A percentile compares a stretch with the other conserved stretches of the same genome.
Evolutionary conservation across 2,888 invertebrate genomes (phyloP).

Genomic region (Platypus cylindrus): DNA sequence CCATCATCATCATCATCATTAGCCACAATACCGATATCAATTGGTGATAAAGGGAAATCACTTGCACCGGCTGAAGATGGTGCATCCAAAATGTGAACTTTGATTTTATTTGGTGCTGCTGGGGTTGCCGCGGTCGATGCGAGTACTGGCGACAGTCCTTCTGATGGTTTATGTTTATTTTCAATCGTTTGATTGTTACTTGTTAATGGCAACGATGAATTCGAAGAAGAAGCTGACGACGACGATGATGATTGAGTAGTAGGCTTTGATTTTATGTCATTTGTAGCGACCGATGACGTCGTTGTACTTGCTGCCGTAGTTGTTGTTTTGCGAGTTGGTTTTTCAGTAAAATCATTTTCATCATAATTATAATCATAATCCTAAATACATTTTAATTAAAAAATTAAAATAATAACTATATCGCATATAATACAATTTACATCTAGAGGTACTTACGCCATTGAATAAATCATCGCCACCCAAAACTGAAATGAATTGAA

Average conservation of each 20-base stretch:
- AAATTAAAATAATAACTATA: slow-evolving; percentile 1
- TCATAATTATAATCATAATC: slow-evolving; percentile 61
- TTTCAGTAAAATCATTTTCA: slow-evolving; percentile 58
- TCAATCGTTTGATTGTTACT: no score
- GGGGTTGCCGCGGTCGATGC: slow-evolving; percentile 6
- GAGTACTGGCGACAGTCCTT: not conserved
- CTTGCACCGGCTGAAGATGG: slow-evolving; percentile 10
- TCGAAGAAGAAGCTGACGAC: not conserved
- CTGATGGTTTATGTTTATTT: not conserved
- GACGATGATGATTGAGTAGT: slow-evolving; percentile 1
- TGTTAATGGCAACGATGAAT: not conserved
- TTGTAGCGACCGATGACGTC: no score
- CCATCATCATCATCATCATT: slow-evolving; percentile 9
- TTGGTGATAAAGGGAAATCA: slow-evolving; percentile 2
- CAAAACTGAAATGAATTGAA: slow-evolving; percentile 57
- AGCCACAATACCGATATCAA: slow-evolving; percentile 14
- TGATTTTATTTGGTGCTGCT: slow-evolving; percentile 23
- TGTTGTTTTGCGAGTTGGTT: slow-evolving; percentile 34
- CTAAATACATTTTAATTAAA: not conserved
- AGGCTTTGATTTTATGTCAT: no score
- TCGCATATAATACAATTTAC: no score
- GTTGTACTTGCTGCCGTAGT: slow-evolving; percentile 10
- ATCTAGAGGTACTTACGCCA: no score
- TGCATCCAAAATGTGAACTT: slow-evolving; percentile 23
- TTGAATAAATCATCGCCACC: slow-evolving; percentile 48